phyloP scores from a whole-genome alignment of 1,140 invertebrate species.

The Agrilus planipennis region DNA sequence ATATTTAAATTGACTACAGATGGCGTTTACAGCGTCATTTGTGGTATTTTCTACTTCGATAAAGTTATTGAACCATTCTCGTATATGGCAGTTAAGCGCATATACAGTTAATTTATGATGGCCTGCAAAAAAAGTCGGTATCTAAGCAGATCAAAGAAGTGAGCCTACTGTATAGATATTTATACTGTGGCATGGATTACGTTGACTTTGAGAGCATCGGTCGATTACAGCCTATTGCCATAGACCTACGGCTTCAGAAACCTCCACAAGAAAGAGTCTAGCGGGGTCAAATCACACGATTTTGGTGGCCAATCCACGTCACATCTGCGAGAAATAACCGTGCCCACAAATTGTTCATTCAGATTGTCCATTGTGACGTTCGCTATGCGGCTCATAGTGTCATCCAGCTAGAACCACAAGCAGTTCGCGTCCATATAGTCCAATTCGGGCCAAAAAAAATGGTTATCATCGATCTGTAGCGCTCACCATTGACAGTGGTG shows the following conservation, averaged over 20 bases:
- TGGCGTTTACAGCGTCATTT: too few species aligned
- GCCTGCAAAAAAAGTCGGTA: too few species aligned
- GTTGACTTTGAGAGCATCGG: slow-evolving; percentile 5
- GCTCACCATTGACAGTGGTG: slow-evolving; percentile 13
- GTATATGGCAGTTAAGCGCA: too few species aligned
- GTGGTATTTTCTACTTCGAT: too few species aligned
- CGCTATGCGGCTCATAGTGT: slow-evolving; percentile 24
- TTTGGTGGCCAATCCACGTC: slow-evolving; percentile 32
- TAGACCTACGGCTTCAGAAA: slow-evolving; percentile 32
- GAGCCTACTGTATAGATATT: too few species aligned
- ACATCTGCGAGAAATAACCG: slow-evolving; percentile 28
- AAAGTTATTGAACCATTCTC: too few species aligned
- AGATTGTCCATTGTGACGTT: slow-evolving; percentile 19
- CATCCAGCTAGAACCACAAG: slow-evolving; percentile 28
- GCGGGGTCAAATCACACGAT: too few species aligned
- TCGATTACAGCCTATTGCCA: slow-evolving; percentile 7
- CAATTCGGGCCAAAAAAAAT: slow-evolving; percentile 10
- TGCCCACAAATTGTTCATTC: slow-evolving; percentile 20
- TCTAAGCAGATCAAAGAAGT: too few species aligned
- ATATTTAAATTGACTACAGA: too few species aligned
- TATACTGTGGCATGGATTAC: too few species aligned
- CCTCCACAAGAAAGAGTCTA: slow-evolving; percentile 34
- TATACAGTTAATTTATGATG: too few species aligned
- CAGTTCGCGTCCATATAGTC: background rate
- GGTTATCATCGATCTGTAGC: slow-evolving; percentile 14